Base-by-base conservation (phyloP, 1,140 invertebrate genomes). In the Calliphora vicina region DNA sequence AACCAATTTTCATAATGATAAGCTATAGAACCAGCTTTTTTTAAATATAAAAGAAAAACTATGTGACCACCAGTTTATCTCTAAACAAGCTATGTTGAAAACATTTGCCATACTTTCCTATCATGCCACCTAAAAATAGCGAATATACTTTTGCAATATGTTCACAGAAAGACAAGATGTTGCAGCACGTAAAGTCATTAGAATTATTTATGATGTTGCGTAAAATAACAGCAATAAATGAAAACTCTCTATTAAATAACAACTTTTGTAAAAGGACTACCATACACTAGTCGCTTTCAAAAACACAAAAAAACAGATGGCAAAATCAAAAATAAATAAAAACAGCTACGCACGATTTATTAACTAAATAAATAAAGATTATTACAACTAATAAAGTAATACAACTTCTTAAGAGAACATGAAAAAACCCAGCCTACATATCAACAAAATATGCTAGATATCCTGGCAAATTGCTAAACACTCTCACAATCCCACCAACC, bases 321-420 rank as follows among this genome's bases (percentile, higher is more conserved):
- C 35, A n/a, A 20, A 43, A 43, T 78, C 35, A 20, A 35, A 74
- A 71, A 74, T 27, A 73, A 73, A 13, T 17, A 74, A 35, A 17
- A 74, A 35, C 27, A 78, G 13, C 74, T 78, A 78, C 29, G 74
- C 74, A 78, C 74, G 74, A 78, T 78, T 78, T 78, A 78, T 78
- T 78, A 45, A 78, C 74, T 78, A 43, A 43, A 78, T 78, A 43
- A 43, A 78, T 78, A 78, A 43, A 43, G 61, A 67, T 67, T 67
- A 67, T 67, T 23, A 67, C n/a, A 23, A 67, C 61, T 23, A 67
- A 20, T 23, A 67, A 20, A 67, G 23, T 67, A 67, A 67, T 67
- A 67, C 10, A 67, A 20, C 5, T 50, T 50, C 15, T 50, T n/a
- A 50, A 50, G 15, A 50, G 12, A n/a, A 13, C 45, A 35, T 8